Percentiles rank a stretch among this genome's conserved stretches.
These are phyloP conservation scores for Euzetes globulus DNA, from an alignment of 2,888 invertebrate species.

Conservation along the genomic window DNA sequence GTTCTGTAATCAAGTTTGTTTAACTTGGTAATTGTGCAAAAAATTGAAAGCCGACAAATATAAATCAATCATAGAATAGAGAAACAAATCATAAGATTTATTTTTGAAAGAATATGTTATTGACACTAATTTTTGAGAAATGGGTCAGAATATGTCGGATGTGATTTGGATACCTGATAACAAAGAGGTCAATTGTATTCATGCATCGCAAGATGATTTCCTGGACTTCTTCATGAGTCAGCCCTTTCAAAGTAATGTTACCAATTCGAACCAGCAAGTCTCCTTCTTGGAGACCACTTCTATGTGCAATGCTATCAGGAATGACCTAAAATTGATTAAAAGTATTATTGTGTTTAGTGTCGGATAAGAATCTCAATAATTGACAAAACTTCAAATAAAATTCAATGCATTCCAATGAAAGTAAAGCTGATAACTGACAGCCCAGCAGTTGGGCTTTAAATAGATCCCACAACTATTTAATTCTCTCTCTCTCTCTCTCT, in stretches of 20 bases:
- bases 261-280: slow-evolving; percentile 50
- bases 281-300: slow-evolving; percentile 49
- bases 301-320: slow-evolving; percentile 50
- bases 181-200: slow-evolving; percentile 46
- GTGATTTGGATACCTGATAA: slow-evolving; percentile 46
- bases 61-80: no score
- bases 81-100: background rate
- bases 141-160: background rate
- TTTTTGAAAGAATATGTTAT: background rate
- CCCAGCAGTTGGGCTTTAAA: slow-evolving; percentile 6
- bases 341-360: background rate
- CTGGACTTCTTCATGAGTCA: slow-evolving; percentile 49
- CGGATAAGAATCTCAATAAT: background rate
- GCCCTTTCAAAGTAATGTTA: slow-evolving; percentile 44
- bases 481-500: background rate
- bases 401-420: background rate
- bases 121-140: background rate
- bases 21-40: no score
- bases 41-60: no score
- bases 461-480: background rate
- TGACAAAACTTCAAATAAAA: background rate
- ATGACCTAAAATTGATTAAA: slow-evolving; percentile 46
- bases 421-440: background rate
- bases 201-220: slow-evolving; percentile 48
- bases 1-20: no score